Evolutionary conservation across 2,113 vertebrate species (phyloP).

Genomic region (Cyprinus carpio): DNA sequence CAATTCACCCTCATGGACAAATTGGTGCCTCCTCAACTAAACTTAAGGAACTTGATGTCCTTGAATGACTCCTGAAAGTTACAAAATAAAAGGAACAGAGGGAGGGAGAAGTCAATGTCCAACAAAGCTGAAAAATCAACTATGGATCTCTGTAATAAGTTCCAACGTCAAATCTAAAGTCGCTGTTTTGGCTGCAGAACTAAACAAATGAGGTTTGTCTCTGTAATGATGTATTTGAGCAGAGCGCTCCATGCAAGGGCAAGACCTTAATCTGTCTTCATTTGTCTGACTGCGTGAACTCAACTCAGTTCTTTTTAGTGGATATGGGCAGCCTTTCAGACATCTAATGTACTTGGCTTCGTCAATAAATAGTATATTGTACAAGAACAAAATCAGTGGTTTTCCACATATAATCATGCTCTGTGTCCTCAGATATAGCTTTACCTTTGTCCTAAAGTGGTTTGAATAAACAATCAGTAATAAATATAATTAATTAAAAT

Average conservation of each 20-base stretch:
- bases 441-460: not conserved
- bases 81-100: conserved; percentile 45
- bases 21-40: conserved; percentile 56
- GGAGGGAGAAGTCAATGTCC: conserved; percentile 20
- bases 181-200: conserved; percentile 37
- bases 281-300: conserved; percentile 51
- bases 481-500: no score
- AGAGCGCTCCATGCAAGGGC: conserved; percentile 62
- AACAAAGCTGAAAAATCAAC: conserved; percentile 31
- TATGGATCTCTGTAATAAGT: conserved; percentile 31
- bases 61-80: conserved; percentile 67
- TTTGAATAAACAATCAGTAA: not conserved
- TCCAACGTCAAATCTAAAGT: conserved; percentile 13
- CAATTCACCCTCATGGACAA: conserved; percentile 62
- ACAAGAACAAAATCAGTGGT: conserved; percentile 19
- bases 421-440: not conserved
- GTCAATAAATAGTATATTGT: conserved; percentile 35
- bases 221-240: conserved; percentile 73
- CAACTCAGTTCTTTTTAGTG: conserved; percentile 45
- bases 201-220: conserved; percentile 54
- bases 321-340: conserved; percentile 29
- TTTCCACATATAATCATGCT: conserved; percentile 33
- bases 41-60: conserved; percentile 60
- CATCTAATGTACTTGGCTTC: conserved; percentile 1
- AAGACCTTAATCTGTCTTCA: conserved; percentile 70